Evolutionary conservation across 2,888 invertebrate species (phyloP).

Genomic region (Lasioglossum calceatum): DNA sequence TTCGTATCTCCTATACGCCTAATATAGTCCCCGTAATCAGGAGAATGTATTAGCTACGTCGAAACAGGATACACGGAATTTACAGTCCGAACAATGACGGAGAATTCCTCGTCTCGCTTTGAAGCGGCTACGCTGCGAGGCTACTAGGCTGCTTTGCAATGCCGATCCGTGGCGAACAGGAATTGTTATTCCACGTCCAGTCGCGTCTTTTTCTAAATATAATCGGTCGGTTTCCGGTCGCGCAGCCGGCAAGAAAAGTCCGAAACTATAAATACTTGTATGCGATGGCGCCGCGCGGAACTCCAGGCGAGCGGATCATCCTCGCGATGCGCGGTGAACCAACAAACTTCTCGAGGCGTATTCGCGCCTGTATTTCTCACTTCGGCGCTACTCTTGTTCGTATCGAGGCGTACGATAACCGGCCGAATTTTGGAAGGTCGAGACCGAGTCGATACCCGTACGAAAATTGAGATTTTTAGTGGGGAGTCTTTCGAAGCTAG

Average conservation of each 20-base stretch:
- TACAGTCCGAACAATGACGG: background rate
- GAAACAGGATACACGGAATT: background rate
- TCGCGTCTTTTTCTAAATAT: slow-evolving; percentile 76
- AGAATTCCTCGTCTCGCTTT: background rate
- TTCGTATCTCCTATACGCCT: background rate
- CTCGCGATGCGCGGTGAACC: background rate
- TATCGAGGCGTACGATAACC: no score
- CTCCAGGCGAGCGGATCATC: background rate
- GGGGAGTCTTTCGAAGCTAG: background rate
- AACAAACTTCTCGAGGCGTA: background rate
- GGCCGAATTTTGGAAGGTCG: no score
- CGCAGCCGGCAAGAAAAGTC: slow-evolving; percentile 46
- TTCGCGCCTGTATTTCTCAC: background rate
- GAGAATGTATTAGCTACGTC: background rate
- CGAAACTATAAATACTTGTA: slow-evolving; percentile 68
- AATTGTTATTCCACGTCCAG: slow-evolving; percentile 65
- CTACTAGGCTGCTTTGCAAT: slow-evolving; percentile 50
- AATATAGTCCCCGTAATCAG: background rate
- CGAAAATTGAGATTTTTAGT: background rate
- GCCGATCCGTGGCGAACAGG: slow-evolving; percentile 44
- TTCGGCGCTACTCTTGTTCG: background rate
- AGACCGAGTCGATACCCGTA: no score
- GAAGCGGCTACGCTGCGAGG: slow-evolving; percentile 18
- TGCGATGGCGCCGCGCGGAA: slow-evolving; percentile 43
- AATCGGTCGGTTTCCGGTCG: slow-evolving; percentile 76